Percentiles rank a stretch among this genome's conserved stretches.
Conservation (phyloP, 2,797 vertebrate genomes). For the Poeciliopsis infans region DNA sequence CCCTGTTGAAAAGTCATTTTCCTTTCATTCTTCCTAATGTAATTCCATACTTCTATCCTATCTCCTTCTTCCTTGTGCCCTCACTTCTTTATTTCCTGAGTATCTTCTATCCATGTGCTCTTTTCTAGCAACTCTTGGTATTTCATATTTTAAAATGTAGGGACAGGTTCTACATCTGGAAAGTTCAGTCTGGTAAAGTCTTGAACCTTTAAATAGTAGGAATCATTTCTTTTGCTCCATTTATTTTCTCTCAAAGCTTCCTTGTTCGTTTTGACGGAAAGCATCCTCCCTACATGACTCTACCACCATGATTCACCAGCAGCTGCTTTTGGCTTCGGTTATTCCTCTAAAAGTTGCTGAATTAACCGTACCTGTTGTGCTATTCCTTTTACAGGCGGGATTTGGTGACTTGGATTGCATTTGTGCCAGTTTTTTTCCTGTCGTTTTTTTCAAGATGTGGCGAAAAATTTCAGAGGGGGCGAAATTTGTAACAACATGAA, state of each 20-base stretch:
- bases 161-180: not conserved
- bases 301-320: not conserved
- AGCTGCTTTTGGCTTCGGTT: not conserved
- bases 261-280: not conserved
- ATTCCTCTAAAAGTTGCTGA: not conserved
- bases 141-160: not conserved
- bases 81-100: not conserved
- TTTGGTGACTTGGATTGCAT: slow-evolving; percentile 1
- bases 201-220: not conserved
- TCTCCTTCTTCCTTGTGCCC: not conserved
- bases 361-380: not conserved
- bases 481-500: not conserved
- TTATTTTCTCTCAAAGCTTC: not conserved
- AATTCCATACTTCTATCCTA: not conserved
- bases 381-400: not conserved
- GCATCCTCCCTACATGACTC: too few relatives aligned
- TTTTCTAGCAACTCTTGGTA: not conserved
- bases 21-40: not conserved
- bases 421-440: not conserved
- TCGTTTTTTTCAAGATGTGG: not conserved
- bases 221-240: not conserved
- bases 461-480: not conserved
- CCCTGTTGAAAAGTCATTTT: not conserved
- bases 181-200: not conserved
- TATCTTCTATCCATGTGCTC: not conserved